Conservation (phyloP, 2,888 invertebrate species). For the Caenorhabditis sp. region DNA sequence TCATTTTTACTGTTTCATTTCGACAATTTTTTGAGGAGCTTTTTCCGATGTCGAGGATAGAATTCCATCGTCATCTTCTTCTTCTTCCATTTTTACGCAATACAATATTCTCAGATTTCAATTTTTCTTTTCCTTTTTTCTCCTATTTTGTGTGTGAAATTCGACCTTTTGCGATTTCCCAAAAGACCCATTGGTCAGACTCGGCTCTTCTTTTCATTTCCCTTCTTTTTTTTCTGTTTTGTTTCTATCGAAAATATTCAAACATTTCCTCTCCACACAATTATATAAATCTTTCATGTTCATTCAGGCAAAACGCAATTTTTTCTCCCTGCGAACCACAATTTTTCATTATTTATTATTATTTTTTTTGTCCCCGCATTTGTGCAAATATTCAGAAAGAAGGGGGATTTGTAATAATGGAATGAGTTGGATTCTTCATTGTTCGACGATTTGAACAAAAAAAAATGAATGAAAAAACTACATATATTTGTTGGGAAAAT, state of each 20-base stretch:
- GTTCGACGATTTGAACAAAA: neutral
- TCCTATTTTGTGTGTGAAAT: neutral
- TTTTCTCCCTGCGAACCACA: neutral
- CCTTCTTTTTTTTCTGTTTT: neutral
- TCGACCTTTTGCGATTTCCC: neutral
- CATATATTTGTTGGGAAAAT: too few species aligned
- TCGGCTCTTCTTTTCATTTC: neutral
- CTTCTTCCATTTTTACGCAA: neutral
- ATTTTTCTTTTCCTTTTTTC: neutral
- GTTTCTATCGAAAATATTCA: neutral
- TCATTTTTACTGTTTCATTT: too few species aligned
- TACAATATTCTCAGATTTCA: neutral
- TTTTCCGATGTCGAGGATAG: too few species aligned
- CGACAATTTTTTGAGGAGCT: too few species aligned
- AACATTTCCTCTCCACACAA: neutral
- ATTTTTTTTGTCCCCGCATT: neutral
- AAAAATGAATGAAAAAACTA: neutral
- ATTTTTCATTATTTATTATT: neutral
- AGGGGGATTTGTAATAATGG: neutral
- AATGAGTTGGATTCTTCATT: too few species aligned
- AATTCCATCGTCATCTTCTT: neutral
- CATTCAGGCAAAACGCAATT: slow-evolving; percentile 1
- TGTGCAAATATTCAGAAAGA: neutral
- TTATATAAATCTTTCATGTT: slow-evolving; percentile 1
- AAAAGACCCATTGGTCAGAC: neutral